Base-by-base conservation (phyloP, 2,888 invertebrate genomes). In the Slavum lentiscoides region DNA sequence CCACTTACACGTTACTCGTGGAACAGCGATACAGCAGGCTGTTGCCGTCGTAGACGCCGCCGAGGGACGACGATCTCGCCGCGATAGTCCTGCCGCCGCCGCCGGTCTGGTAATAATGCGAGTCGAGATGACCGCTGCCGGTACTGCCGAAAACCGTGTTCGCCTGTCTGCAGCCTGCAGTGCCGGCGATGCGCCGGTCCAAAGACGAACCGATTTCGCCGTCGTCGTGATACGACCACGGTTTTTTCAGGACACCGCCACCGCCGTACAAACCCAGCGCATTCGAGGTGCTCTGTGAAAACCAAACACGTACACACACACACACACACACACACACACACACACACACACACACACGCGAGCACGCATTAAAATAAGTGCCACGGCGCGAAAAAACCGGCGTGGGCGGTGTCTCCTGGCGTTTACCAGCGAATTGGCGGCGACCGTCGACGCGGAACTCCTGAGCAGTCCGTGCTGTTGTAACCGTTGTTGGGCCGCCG, bases 1-100 rank as follows among this genome's bases (percentile, higher is more conserved):
- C 30, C 43, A 75, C 75, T 76, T 76, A 76, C 75, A 76, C 75
- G 19, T 76, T 76, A 59, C 75, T 76, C 15, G 75, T 76, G 9
- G 75, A 76, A 43, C 67, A 76, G 2, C 75, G 75, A 23, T 76
- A 76, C 43, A 76, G 17, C 67, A 68, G n/a, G 7, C 67, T 68
- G 59, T 67, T 75, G 21, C 75, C 75, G 23, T 76, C 67, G 6
- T 59, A 76, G n/a, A 68, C 75, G 30, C 75, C 75, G 1, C 75
- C 75, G 2, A 76, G 30, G 1, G 75, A 76, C 43, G 30, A 30
- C 43, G 30, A 30, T 30, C 75, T 67, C 15, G 75, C 19, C 0
- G 58, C 6, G 49, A 39, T 30, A 30, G 30, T 30, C 30, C 30
- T 30, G 30, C 30, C n/a, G 5, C 75, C 23, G 9, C 75, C 67